Evolutionary conservation across 2,888 invertebrate species (phyloP), one percentile per base, ranked within the genome.

Genomic region (Stegophylla sp.): DNA sequence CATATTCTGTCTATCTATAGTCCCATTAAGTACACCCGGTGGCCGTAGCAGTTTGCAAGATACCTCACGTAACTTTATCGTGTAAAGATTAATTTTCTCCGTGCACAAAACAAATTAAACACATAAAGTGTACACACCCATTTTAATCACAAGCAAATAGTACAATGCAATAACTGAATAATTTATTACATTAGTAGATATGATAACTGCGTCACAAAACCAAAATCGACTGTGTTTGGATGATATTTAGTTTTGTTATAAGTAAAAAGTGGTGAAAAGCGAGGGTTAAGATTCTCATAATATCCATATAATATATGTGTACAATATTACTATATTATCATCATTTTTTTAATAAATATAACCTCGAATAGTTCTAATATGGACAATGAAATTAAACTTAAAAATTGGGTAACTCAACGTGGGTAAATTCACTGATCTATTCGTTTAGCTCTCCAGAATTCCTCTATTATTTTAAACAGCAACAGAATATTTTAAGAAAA

Each of bases 1-100:
- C 43, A 23, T 34, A 43, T 72, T 17, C 26, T 23, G 20, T 41
- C 20, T 73, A 45, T 63, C 28, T 48, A 69, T 28, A 63, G 48
- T 66, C 43, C 64, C 66, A 76, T 76, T 76, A 76, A 66, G 53
- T 66, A 43, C 75, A 76, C 75, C 75, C 51, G 75, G 75, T 41
- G 67, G 67, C 48, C 26, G 51, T 28, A 51, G 75, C 75, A 41
- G 51, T 63, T 15, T 61, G 51, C 48, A 28, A 61, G 28, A 75
- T 53, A 53, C 53, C 64, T 53, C 64, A 43, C 53, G 66, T 23
- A 23, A 43, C 45, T 9, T 75, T 53, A 53, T 17, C 53, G 53
- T 26, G 75, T 26, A 64, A 53, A 76, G 64, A 75, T 66, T 76
- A 76, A 66, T 76, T 76, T 72, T 53, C 51, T 3, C 41, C 64